These are phyloP conservation scores for Lagopus leucura DNA, from an alignment of 2,113 vertebrate species.

Conservation along the genomic window DNA sequence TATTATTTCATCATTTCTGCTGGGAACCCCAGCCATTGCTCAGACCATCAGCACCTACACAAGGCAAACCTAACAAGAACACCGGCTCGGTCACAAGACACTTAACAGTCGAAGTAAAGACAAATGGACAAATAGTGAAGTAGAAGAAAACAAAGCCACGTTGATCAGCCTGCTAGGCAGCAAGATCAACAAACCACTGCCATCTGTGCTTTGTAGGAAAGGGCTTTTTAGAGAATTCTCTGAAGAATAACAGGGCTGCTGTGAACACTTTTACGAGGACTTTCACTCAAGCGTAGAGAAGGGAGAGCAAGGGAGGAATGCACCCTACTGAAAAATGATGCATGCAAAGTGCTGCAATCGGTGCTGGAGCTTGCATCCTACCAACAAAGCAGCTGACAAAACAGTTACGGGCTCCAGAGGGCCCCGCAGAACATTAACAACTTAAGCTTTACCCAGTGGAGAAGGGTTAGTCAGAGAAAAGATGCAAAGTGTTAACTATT, in stretches of 20 bases:
- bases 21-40: neutral
- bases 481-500: neutral
- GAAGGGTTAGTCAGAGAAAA: neutral
- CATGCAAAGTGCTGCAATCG: neutral
- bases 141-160: neutral
- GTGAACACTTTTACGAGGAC: neutral
- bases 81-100: too few relatives aligned
- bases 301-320: neutral
- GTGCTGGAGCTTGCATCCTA: neutral
- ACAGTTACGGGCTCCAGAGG: neutral
- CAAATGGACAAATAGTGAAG: fast-evolving
- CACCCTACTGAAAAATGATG: neutral
- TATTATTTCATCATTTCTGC: neutral
- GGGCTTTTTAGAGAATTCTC: neutral
- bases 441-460: fast-evolving
- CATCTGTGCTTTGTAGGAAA: neutral
- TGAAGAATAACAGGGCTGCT: fast-evolving
- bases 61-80: neutral
- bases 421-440: neutral
- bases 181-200: neutral
- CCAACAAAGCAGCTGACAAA: neutral
- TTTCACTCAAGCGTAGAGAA: neutral
- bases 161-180: neutral
- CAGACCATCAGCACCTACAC: neutral
- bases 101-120: neutral